A percentile compares a stretch with the other conserved stretches of the same genome.
These are phyloP conservation scores for Craseonycteris thonglongyai DNA, from an alignment of 2,113 vertebrate genomes.

Conservation along the genomic window DNA sequence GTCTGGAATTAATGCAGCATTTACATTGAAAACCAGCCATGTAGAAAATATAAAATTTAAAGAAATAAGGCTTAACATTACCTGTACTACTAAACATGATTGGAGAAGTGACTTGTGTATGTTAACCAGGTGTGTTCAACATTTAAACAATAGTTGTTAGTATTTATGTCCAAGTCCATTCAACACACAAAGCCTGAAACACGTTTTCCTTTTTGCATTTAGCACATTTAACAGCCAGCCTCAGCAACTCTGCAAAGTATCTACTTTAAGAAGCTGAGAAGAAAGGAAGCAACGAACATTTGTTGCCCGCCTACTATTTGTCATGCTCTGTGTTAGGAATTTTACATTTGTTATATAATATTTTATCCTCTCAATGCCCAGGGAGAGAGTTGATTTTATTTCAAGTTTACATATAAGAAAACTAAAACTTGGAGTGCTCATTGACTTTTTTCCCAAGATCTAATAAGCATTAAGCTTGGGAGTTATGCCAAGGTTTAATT, in stretches of 20 bases:
- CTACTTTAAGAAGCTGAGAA: conserved; percentile 67
- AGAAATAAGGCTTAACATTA: neutral
- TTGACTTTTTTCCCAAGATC: conserved; percentile 14
- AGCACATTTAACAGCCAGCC: conserved; percentile 58
- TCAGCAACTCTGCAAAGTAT: conserved; percentile 42
- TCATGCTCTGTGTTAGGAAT: conserved; percentile 63
- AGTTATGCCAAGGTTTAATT: conserved; percentile 41
- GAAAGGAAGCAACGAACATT: conserved; percentile 63
- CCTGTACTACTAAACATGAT: neutral
- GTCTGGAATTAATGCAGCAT: neutral
- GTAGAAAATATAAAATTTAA: conserved; percentile 19
- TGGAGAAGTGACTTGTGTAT: neutral
- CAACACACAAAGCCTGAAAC: neutral
- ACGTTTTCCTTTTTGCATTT: conserved; percentile 32
- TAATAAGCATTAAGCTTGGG: conserved; percentile 31
- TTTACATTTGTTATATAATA: conserved; percentile 71
- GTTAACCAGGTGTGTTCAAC: neutral
- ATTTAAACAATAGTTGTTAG: conserved; percentile 21
- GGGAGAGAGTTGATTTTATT: conserved; percentile 48
- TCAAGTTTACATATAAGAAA: conserved; percentile 39
- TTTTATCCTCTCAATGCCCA: conserved; percentile 59
- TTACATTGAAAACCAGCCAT: neutral
- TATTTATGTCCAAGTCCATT: neutral
- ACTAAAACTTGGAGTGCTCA: conserved; percentile 15
- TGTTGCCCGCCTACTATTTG: conserved; percentile 66